Conservation (phyloP, 1,140 invertebrate genomes). For the Pachyrhynchus sulphureomaculatus region DNA sequence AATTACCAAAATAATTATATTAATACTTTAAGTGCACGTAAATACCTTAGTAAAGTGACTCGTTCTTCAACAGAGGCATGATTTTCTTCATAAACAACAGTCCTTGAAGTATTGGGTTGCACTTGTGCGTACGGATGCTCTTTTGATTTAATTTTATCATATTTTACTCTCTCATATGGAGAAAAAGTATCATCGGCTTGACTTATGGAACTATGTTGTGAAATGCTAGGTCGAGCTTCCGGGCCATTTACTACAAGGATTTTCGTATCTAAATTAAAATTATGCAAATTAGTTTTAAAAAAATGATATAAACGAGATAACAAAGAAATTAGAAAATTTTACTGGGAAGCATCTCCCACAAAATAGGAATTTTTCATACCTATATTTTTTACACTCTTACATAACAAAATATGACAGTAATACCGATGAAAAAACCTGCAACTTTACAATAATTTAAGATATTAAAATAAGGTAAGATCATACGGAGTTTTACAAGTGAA, state of each 20-base stretch:
- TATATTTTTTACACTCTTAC: too few relatives aligned
- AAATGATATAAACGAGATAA: not conserved
- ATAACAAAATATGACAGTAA: too few relatives aligned
- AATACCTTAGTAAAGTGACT: constrained; percentile 38
- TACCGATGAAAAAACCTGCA: too few relatives aligned
- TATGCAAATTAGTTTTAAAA: constrained; percentile 1
- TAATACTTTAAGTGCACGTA: too few relatives aligned
- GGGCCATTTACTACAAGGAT: constrained; percentile 42
- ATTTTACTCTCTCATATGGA: constrained; percentile 62
- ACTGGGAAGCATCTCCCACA: too few relatives aligned
- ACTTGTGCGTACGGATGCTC: constrained; percentile 72
- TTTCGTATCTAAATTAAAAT: constrained; percentile 41
- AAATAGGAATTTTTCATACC: too few relatives aligned
- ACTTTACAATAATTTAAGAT: too few relatives aligned
- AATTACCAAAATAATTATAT: too few relatives aligned
- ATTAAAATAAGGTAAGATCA: too few relatives aligned
- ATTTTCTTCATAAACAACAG: constrained; percentile 25
- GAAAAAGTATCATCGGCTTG: constrained; percentile 61
- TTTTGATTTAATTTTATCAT: constrained; percentile 56
- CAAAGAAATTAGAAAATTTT: too few relatives aligned
- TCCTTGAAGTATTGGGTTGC: constrained; percentile 45
- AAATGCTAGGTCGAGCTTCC: constrained; percentile 54
- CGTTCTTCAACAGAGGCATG: constrained; percentile 31
- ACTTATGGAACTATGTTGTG: constrained; percentile 60
- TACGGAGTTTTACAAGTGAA: too few relatives aligned